Conservation (phyloP, 1,140 invertebrate genomes). For the Trialeurodes vaporariorum region DNA sequence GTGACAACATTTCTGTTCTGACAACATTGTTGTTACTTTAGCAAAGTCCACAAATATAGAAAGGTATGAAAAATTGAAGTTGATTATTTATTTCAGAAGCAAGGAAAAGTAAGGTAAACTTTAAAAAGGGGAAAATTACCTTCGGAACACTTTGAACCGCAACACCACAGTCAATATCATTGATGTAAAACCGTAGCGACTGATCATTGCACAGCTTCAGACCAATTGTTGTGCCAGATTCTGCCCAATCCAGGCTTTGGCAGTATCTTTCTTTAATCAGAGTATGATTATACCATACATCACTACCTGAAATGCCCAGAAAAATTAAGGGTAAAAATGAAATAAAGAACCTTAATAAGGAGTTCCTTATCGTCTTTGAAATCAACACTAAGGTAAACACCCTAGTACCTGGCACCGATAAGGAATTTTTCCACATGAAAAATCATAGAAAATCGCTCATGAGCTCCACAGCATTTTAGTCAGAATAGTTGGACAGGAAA, state of each 20-base stretch:
- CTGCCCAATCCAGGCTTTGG: conserved; percentile 65
- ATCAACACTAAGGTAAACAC: too few species aligned
- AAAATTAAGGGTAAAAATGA: conserved; percentile 14
- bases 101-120: too few species aligned
- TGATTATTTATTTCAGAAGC: too few species aligned
- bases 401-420: too few species aligned
- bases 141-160: conserved; percentile 62
- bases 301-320: conserved; percentile 41
- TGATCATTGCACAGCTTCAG: conserved; percentile 39
- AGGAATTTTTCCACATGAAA: too few species aligned
- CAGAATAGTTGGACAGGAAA: conserved; percentile 31
- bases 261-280: conserved; percentile 48
- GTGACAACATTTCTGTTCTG: too few species aligned
- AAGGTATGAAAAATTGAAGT: too few species aligned
- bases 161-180: conserved; percentile 76
- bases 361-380: too few species aligned
- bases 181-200: conserved; percentile 47
- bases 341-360: too few species aligned
- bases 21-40: too few species aligned
- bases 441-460: conserved; percentile 12
- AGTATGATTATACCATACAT: conserved; percentile 48
- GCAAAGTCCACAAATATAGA: too few species aligned
- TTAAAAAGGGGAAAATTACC: too few species aligned
- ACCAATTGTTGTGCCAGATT: conserved; percentile 51
- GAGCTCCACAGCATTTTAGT: conserved; percentile 23